Percentiles rank a stretch among this genome's conserved stretches.
phyloP scores from a whole-genome alignment of 2,113 vertebrate genomes.

The Eurypyga helias region DNA sequence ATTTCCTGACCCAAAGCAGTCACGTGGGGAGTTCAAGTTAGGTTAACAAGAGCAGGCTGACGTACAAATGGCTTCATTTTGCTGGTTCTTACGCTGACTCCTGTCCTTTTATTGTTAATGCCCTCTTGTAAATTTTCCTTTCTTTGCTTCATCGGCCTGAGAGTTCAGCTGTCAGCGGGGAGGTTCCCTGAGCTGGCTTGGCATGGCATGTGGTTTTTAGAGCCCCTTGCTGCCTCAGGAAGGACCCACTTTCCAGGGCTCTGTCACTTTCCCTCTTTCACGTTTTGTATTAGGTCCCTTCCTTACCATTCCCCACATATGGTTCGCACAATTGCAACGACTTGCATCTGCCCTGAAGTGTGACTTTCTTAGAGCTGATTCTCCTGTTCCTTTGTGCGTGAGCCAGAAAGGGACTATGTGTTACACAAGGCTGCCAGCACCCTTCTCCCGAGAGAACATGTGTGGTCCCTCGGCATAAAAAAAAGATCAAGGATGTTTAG shows the following conservation, averaged over 20 bases:
- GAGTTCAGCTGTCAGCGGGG: neutral
- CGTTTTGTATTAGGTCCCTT: neutral
- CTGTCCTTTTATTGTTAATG: neutral
- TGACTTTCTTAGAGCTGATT: slow-evolving; percentile 39
- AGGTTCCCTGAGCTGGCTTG: neutral
- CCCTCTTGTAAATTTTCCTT: slow-evolving; percentile 1
- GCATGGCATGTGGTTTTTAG: neutral
- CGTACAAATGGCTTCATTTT: neutral
- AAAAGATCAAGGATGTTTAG: slow-evolving; percentile 58
- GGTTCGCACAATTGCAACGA: neutral
- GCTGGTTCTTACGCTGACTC: neutral
- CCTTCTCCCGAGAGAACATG: slow-evolving; percentile 53
- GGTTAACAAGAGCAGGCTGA: slow-evolving; percentile 28
- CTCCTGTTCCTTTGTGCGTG: slow-evolving; percentile 1
- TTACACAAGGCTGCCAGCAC: slow-evolving; percentile 42
- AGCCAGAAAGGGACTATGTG: slow-evolving; percentile 21
- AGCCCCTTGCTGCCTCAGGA: neutral
- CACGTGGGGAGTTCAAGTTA: slow-evolving; percentile 11
- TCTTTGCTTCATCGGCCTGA: neutral
- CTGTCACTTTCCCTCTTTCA: neutral
- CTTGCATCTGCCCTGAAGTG: slow-evolving; percentile 60
- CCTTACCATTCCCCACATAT: neutral
- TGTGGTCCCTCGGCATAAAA: slow-evolving; percentile 34
- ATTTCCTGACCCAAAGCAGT: neutral
- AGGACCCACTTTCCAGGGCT: neutral